These are phyloP conservation scores for Motacilla alba DNA, from an alignment of 2,113 vertebrate species.

Conservation along the genomic window DNA sequence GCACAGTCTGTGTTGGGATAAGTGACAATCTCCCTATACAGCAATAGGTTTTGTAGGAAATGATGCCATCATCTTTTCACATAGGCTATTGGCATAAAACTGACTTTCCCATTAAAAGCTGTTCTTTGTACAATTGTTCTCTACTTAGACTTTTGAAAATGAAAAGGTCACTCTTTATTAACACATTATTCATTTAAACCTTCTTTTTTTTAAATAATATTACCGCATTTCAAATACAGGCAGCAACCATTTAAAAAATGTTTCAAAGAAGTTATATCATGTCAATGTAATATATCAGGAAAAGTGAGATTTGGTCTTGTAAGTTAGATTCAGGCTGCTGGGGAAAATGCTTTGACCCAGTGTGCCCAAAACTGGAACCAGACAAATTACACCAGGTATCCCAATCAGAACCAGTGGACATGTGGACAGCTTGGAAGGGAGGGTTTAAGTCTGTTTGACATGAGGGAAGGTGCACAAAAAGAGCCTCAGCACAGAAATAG, in stretches of 20 bases:
- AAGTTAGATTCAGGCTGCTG: not conserved
- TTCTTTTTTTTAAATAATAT: not conserved
- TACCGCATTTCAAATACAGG: not conserved
- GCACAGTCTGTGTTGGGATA: conserved; percentile 61
- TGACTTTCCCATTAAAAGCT: conserved; percentile 2
- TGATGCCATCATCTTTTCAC: conserved; percentile 11
- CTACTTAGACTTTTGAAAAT: not conserved
- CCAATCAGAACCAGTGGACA: not conserved
- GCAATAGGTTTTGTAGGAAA: conserved; percentile 52
- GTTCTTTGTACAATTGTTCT: not conserved
- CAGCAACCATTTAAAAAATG: not conserved
- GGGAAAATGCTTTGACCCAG: not conserved
- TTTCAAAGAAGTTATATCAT: not conserved
- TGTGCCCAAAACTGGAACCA: not conserved
- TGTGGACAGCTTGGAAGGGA: not conserved
- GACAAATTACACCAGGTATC: not conserved
- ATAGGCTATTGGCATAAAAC: conserved; percentile 9
- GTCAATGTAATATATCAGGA: not conserved
- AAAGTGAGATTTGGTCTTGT: not conserved
- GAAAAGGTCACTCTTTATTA: not conserved
- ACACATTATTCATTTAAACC: not conserved
- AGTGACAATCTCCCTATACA: conserved; percentile 49
- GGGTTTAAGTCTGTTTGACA: not conserved
- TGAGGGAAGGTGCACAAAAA: not conserved
- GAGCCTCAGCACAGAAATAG: not conserved